phyloP scores from a whole-genome alignment of 2,888 invertebrate species.

The Lypha dubia region DNA sequence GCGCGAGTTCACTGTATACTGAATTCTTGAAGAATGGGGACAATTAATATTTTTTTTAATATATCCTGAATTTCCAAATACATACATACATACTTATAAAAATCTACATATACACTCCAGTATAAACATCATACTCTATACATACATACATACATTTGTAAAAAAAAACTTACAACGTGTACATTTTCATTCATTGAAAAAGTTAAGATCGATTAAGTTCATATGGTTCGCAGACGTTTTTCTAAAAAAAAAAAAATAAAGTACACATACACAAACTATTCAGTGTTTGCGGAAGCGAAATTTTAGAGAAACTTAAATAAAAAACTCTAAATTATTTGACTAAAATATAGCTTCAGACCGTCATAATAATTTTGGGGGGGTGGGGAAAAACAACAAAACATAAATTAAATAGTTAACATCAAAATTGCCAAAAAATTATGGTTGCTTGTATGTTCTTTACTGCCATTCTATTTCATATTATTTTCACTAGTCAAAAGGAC shows the following conservation, averaged over 20 bases:
- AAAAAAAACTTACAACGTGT: not conserved
- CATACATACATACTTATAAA: too few species aligned
- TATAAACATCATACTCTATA: too few species aligned
- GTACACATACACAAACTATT: not conserved
- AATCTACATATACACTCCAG: too few species aligned
- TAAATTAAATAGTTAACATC: slow-evolving; percentile 81
- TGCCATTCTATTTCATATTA: not conserved
- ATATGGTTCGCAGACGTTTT: not conserved
- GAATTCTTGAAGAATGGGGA: too few species aligned
- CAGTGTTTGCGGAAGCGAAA: not conserved
- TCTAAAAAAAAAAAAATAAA: not conserved
- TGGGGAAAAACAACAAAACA: slow-evolving; percentile 73
- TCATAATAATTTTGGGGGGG: slow-evolving; percentile 51
- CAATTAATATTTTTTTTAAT: too few species aligned
- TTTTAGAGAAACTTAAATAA: slow-evolving; percentile 1
- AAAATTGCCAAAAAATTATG: slow-evolving; percentile 81
- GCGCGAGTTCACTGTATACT: too few species aligned
- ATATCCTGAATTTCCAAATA: too few species aligned
- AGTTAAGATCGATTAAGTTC: not conserved
- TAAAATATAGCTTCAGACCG: slow-evolving; percentile 26
- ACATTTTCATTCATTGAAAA: not conserved
- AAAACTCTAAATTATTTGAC: not conserved
- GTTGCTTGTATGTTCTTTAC: slow-evolving; percentile 75
- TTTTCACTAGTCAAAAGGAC: slow-evolving; percentile 7
- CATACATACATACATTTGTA: too few species aligned